Evolutionary conservation across 2,113 vertebrate genomes (phyloP).

Genomic region (Erpornis zantholeuca): DNA sequence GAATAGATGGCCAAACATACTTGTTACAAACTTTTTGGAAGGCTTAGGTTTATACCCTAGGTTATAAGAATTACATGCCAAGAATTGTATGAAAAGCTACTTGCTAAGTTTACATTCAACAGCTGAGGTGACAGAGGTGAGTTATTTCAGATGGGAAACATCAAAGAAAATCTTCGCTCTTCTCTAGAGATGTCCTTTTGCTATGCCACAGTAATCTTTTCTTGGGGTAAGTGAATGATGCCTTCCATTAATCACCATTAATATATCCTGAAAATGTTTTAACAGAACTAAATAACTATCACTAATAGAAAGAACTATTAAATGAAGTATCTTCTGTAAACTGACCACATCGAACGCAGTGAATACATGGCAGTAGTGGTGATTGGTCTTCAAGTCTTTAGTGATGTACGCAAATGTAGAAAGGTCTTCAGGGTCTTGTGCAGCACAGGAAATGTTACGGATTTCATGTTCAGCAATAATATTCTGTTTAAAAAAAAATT

Average conservation of each 20-base stretch:
- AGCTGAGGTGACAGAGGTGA: background rate
- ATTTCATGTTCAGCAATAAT: slow-evolving; percentile 99
- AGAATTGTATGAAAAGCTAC: background rate
- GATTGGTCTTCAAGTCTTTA: slow-evolving; percentile 99
- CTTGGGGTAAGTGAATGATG: background rate
- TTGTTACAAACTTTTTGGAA: background rate
- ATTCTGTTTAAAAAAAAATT: slow-evolving; percentile 76
- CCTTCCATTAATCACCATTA: background rate
- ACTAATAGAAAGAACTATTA: background rate
- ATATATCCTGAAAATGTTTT: background rate
- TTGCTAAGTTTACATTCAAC: background rate
- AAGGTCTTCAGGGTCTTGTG: slow-evolving; percentile 98
- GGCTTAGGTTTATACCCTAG: background rate
- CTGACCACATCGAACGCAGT: slow-evolving; percentile 98
- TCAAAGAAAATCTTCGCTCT: background rate
- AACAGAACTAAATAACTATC: background rate
- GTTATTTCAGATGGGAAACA: background rate
- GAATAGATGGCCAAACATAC: background rate
- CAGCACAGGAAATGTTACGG: slow-evolving; percentile 97
- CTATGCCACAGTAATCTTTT: background rate
- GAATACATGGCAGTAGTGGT: slow-evolving; percentile 99
- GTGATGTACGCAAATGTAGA: slow-evolving; percentile 99
- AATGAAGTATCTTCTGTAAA: background rate
- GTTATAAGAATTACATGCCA: background rate
- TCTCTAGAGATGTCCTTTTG: background rate